phyloP scores from a whole-genome alignment of 1,140 invertebrate genomes.

The Bombus waltoni region DNA sequence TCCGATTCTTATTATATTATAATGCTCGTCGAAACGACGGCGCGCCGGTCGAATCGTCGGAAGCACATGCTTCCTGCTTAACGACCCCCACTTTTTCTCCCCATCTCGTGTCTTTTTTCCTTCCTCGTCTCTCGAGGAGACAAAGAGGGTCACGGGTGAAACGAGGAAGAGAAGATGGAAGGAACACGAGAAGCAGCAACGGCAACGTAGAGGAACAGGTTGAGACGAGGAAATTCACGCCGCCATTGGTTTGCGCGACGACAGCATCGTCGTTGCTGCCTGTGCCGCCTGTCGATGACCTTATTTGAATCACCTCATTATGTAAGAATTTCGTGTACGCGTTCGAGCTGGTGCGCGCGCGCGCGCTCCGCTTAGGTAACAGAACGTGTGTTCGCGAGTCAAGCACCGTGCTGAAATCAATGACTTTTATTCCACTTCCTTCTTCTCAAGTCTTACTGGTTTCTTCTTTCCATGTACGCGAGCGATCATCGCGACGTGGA shows the following conservation, averaged over 20 bases:
- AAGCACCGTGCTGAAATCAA: too few relatives aligned
- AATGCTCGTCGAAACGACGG: slow-evolving; percentile 78
- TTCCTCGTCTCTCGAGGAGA: not conserved
- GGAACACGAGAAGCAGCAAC: not conserved
- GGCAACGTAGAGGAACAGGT: not conserved
- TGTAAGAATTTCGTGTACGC: slow-evolving; percentile 12
- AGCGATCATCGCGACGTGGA: not conserved
- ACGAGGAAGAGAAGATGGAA: not conserved
- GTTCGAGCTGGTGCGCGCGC: not conserved
- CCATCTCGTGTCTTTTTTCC: too few relatives aligned
- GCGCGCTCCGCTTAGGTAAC: not conserved
- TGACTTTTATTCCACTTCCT: not conserved
- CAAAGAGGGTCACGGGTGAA: slow-evolving; percentile 12
- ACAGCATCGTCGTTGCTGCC: not conserved
- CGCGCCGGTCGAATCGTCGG: slow-evolving; percentile 69
- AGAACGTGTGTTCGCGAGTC: not conserved
- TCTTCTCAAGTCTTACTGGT: not conserved
- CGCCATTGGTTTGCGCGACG: not conserved
- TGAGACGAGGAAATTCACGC: not conserved
- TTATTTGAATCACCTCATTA: slow-evolving; percentile 13
- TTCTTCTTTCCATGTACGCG: not conserved
- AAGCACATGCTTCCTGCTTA: slow-evolving; percentile 68
- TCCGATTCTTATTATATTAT: slow-evolving; percentile 83
- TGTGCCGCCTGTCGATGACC: slow-evolving; percentile 7
- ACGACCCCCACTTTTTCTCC: not conserved